phyloP scores from a whole-genome alignment of 2,888 invertebrate species.

The Cephus nigrinus region DNA sequence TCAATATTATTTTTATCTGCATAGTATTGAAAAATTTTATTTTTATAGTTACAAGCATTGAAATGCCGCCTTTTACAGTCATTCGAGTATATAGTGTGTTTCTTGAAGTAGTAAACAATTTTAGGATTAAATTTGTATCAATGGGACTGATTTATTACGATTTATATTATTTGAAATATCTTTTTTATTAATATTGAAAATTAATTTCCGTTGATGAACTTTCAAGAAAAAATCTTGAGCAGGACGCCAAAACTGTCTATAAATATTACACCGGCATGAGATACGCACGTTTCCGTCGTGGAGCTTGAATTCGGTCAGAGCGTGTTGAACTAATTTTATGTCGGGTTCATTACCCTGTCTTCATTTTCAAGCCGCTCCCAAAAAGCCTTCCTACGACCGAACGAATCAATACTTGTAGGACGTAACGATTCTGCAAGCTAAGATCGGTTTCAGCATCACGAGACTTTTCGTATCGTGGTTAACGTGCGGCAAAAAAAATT shows the following conservation, averaged over 20 bases:
- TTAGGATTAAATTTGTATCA: too few species aligned
- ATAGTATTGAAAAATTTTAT: neutral
- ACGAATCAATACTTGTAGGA: neutral
- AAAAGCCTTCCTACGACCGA: neutral
- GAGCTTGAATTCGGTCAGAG: constrained; percentile 54
- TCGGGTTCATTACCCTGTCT: constrained; percentile 56
- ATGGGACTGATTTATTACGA: too few species aligned
- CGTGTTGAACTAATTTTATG: constrained; percentile 57
- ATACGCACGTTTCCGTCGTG: constrained; percentile 44
- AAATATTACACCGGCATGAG: constrained; percentile 54
- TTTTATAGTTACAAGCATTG: neutral
- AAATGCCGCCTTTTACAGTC: neutral
- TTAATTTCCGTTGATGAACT: neutral
- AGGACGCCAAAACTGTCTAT: constrained; percentile 32
- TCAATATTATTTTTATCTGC: neutral
- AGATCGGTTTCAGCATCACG: neutral
- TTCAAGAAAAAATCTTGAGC: neutral
- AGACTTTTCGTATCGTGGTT: neutral
- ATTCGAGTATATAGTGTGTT: too few species aligned
- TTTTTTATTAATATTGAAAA: neutral
- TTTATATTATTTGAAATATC: neutral
- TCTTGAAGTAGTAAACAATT: too few species aligned
- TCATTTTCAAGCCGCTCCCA: constrained; percentile 22
- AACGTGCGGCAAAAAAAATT: neutral
- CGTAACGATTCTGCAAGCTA: neutral